These are phyloP conservation scores for Anthoscopus minutus DNA, from an alignment of 2,113 vertebrate species.

Conservation along the genomic window DNA sequence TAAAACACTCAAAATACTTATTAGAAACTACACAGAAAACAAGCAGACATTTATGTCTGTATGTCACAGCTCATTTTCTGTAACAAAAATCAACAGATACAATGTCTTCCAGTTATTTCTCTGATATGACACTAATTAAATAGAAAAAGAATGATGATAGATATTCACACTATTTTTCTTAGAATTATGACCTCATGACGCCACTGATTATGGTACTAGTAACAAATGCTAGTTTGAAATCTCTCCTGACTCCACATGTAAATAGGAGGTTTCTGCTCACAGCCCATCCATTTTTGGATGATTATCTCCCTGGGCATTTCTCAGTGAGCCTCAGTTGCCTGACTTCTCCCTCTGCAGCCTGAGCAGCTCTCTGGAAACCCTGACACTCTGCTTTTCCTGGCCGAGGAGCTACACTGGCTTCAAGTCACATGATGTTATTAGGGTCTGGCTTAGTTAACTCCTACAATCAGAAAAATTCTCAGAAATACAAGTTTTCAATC, in stretches of 20 bases:
- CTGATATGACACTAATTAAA: not conserved
- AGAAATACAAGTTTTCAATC: not conserved
- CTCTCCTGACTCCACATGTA: not conserved
- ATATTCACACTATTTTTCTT: not conserved
- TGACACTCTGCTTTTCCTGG: not conserved
- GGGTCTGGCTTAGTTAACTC: not conserved
- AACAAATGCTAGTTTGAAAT: not conserved
- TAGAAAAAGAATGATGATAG: not conserved
- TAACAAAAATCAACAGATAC: not conserved
- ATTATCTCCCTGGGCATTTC: not conserved
- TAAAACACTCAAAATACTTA: not conserved
- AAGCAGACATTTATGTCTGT: not conserved
- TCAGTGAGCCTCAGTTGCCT: not conserved
- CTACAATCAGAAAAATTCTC: not conserved
- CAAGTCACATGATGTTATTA: not conserved
- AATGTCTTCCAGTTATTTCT: not conserved
- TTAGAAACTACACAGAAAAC: not conserved
- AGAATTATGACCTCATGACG: not conserved
- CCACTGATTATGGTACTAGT: not conserved
- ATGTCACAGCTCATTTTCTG: not conserved
- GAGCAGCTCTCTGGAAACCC: not conserved
- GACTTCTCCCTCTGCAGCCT: not conserved
- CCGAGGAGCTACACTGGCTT: not conserved
- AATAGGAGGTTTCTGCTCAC: not conserved
- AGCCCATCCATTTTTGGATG: not conserved